Conservation (phyloP, 2,113 vertebrate species). For the Mirza zaza region DNA sequence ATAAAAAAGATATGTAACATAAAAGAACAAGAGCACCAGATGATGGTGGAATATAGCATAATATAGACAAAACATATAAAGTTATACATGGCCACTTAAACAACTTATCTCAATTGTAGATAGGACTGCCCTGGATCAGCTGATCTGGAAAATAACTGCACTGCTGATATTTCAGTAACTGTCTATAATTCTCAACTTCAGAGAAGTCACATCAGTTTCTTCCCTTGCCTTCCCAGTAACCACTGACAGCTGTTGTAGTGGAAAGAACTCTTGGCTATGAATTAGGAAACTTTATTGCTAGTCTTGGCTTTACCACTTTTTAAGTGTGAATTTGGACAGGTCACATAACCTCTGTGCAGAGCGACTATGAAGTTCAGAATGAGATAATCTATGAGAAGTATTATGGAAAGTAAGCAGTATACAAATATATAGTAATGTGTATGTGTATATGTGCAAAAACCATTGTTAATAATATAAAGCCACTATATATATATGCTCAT, state of each 20-base stretch:
- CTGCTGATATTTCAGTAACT: conserved; percentile 34
- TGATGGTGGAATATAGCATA: neutral
- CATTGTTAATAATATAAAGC: neutral
- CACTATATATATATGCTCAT: neutral
- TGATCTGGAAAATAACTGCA: conserved; percentile 49
- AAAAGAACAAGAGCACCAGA: neutral
- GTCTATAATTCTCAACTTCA: conserved; percentile 27
- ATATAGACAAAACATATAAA: neutral
- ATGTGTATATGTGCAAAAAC: neutral
- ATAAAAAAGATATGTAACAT: conserved; percentile 15
- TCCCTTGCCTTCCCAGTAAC: conserved; percentile 23
- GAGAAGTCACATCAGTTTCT: conserved; percentile 51
- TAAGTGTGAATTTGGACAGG: conserved; percentile 40
- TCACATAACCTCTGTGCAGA: conserved; percentile 33
- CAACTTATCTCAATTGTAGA: neutral
- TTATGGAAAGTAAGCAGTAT: neutral
- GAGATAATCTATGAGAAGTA: conserved; percentile 11
- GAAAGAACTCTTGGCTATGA: conserved; percentile 72
- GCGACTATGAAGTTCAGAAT: conserved; percentile 55
- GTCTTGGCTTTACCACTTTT: conserved; percentile 1
- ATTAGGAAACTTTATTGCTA: conserved; percentile 63
- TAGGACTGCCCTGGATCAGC: neutral
- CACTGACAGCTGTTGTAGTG: conserved; percentile 59
- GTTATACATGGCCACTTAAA: neutral
- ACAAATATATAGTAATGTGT: neutral